phyloP scores from a whole-genome alignment of 2,888 invertebrate genomes.

The Cataglyphis livida region DNA sequence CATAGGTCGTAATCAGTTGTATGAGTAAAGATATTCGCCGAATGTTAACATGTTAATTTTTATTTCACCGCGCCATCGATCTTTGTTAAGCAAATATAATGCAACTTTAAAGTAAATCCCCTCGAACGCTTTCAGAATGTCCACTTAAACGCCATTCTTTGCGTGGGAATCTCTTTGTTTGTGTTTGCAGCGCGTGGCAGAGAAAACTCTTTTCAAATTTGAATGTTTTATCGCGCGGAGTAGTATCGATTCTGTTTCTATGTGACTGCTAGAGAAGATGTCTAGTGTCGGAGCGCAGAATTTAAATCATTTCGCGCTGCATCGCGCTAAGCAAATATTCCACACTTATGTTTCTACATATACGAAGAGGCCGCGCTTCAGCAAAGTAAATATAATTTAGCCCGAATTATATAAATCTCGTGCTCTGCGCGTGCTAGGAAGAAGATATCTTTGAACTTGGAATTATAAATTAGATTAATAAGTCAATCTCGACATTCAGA shows the following conservation, averaged over 20 bases:
- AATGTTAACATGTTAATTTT: conserved; percentile 3
- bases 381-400: conserved; percentile 55
- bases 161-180: conserved; percentile 27
- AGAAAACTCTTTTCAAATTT: conserved; percentile 35
- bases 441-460: conserved; percentile 40
- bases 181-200: conserved; percentile 1
- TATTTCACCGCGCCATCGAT: neutral
- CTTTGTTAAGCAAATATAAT: conserved; percentile 13
- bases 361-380: conserved; percentile 3
- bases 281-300: conserved; percentile 31
- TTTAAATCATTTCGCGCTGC: conserved; percentile 50
- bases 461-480: conserved; percentile 41
- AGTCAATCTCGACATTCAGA: neutral
- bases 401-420: conserved; percentile 38
- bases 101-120: conserved; percentile 24
- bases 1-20: neutral
- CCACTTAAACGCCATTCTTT: conserved; percentile 27
- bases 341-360: conserved; percentile 31
- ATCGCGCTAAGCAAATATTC: conserved; percentile 49
- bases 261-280: conserved; percentile 12
- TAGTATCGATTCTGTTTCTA: conserved; percentile 43
- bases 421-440: conserved; percentile 1
- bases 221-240: conserved; percentile 44
- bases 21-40: neutral
- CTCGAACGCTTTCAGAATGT: neutral